A percentile compares a stretch with the other conserved stretches of the same genome.
Evolutionary conservation across 2,113 vertebrate genomes (phyloP).

Genomic region (Eudyptes chrysolophus): DNA sequence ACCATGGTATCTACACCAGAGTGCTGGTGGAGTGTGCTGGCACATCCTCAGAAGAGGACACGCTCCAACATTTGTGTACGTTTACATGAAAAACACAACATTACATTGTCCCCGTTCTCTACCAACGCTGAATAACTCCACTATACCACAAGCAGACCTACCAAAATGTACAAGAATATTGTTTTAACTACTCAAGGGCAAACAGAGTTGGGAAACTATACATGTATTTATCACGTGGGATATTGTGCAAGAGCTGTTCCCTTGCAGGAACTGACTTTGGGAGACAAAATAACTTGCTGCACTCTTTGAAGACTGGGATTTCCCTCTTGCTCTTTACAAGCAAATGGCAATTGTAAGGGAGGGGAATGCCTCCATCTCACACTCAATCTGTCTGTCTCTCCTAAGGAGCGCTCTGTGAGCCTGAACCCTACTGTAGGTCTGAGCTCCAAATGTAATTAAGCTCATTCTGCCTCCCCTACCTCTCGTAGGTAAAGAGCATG

Average conservation of each 20-base stretch:
- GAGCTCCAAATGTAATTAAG: not conserved
- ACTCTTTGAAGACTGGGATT: not conserved
- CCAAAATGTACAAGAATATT: not conserved
- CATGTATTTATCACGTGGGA: accelerated
- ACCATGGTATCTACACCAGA: too few relatives aligned
- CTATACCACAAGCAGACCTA: not conserved
- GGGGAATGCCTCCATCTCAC: not conserved
- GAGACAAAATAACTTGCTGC: not conserved
- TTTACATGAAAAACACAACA: not conserved
- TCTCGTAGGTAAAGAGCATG: not conserved
- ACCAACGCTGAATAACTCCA: not conserved
- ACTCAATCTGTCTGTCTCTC: not conserved
- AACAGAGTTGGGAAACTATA: not conserved
- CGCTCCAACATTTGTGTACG: not conserved
- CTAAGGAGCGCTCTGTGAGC: not conserved
- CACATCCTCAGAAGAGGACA: not conserved
- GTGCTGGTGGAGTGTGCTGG: not conserved
- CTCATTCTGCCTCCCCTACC: not conserved
- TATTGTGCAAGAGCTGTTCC: not conserved
- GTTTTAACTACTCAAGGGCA: not conserved
- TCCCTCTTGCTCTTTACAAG: not conserved
- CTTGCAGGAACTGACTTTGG: not conserved
- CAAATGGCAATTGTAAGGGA: not conserved
- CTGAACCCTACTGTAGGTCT: not conserved
- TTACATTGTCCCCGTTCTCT: not conserved